These are phyloP conservation scores for Gorsachius magnificus DNA, from an alignment of 2,797 vertebrate genomes.

Conservation along the genomic window DNA sequence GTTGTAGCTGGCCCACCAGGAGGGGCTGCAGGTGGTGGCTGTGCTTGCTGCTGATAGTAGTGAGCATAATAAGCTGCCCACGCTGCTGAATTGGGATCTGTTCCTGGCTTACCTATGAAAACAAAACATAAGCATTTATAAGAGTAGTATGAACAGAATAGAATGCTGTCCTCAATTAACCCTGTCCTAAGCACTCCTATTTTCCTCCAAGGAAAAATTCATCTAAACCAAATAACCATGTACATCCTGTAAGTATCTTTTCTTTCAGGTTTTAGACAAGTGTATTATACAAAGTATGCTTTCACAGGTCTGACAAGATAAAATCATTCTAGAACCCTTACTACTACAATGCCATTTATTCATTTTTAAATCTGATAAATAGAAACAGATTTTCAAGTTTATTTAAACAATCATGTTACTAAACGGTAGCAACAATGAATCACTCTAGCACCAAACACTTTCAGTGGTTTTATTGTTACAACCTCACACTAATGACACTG, in stretches of 20 bases:
- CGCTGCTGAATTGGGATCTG: slow-evolving; percentile 96
- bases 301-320: not conserved
- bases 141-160: not conserved
- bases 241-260: not conserved
- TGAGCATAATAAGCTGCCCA: slow-evolving; percentile 99
- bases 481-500: slow-evolving; percentile 21
- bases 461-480: not conserved
- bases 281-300: not conserved
- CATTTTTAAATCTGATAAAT: not conserved
- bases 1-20: slow-evolving; percentile 88
- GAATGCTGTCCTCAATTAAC: not conserved
- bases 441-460: not conserved
- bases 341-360: not conserved
- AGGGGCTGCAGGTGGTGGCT: slow-evolving; percentile 93
- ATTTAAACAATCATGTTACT: not conserved
- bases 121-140: not conserved
- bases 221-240: not conserved
- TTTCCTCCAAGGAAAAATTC: not conserved
- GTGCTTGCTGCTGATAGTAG: slow-evolving; percentile 96
- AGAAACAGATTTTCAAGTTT: not conserved
- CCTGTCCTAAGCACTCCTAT: not conserved
- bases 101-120: slow-evolving; percentile 91
- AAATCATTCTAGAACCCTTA: not conserved
- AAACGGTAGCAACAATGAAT: not conserved
- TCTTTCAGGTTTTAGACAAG: not conserved